phyloP scores from a whole-genome alignment of 2,888 invertebrate genomes.

The Euphydryas editha region DNA sequence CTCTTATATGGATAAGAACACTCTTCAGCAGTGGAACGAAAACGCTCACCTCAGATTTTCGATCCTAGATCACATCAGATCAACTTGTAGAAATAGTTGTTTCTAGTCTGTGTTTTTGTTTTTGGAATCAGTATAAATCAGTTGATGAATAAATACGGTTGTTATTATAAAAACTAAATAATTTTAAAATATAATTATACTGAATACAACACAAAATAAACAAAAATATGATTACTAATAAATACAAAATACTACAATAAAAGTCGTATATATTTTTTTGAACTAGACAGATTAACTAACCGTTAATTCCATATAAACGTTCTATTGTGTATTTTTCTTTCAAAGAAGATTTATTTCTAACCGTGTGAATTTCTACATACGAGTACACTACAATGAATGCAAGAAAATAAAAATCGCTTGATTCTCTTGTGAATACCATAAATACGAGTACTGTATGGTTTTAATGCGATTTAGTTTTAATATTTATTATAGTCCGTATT shows the following conservation, averaged over 20 bases:
- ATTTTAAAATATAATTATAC: too few relatives aligned
- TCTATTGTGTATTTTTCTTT: not conserved
- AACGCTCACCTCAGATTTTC: too few relatives aligned
- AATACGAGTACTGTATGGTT: slow-evolving; percentile 15
- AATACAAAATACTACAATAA: not conserved
- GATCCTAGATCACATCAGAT: too few relatives aligned
- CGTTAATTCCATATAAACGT: not conserved
- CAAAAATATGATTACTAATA: not conserved
- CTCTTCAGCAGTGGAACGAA: too few relatives aligned
- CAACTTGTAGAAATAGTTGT: too few relatives aligned
- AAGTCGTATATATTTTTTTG: not conserved
- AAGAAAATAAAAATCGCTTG: slow-evolving; percentile 9
- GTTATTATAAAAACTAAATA: too few relatives aligned
- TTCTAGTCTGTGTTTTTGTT: too few relatives aligned
- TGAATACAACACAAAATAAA: not conserved
- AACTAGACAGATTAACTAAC: not conserved
- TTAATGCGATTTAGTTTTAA: slow-evolving; percentile 11
- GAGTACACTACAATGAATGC: slow-evolving; percentile 6
- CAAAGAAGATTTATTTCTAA: not conserved
- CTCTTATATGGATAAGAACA: too few relatives aligned
- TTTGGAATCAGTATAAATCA: too few relatives aligned
- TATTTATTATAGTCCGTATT: not conserved
- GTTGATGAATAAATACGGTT: too few relatives aligned
- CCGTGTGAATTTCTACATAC: slow-evolving; percentile 16
- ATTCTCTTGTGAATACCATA: slow-evolving; percentile 27